Evolutionary conservation across 2,797 vertebrate species (phyloP).

Genomic region (Dromococcyx pavoninus): DNA sequence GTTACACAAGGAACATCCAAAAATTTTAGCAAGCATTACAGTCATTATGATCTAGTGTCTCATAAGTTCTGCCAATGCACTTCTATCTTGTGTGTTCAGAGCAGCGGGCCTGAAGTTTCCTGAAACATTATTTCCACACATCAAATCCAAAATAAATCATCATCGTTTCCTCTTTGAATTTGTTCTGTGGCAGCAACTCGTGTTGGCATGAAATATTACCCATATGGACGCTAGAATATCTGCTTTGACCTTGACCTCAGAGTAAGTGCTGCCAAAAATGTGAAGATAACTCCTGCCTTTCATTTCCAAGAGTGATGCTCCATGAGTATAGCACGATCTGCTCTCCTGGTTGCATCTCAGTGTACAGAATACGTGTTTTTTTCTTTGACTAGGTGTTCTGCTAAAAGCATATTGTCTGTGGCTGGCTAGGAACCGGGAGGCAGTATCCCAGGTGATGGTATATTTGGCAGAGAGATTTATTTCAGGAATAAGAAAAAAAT

Average conservation of each 20-base stretch:
- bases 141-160: slow-evolving; percentile 10
- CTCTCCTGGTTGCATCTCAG: neutral
- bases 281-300: slow-evolving; percentile 5
- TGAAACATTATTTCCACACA: neutral
- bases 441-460: neutral
- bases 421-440: neutral
- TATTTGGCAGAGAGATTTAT: neutral
- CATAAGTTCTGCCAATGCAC: neutral
- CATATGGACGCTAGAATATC: slow-evolving; percentile 53
- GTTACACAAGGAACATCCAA: neutral
- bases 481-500: neutral
- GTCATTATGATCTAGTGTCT: neutral
- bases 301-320: slow-evolving; percentile 12
- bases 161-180: slow-evolving; percentile 36
- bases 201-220: slow-evolving; percentile 55
- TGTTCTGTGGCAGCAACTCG: slow-evolving; percentile 41
- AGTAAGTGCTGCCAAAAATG: neutral
- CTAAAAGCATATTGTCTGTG: neutral
- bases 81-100: neutral
- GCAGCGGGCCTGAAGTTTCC: slow-evolving; percentile 5
- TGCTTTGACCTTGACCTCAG: slow-evolving; percentile 65
- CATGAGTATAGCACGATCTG: neutral
- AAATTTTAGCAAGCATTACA: neutral
- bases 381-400: neutral
- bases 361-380: neutral